Evolutionary conservation across 1,140 invertebrate genomes (phyloP), one percentile per base, ranked within the genome.

Genomic region (Drosophila kanapiae): DNA sequence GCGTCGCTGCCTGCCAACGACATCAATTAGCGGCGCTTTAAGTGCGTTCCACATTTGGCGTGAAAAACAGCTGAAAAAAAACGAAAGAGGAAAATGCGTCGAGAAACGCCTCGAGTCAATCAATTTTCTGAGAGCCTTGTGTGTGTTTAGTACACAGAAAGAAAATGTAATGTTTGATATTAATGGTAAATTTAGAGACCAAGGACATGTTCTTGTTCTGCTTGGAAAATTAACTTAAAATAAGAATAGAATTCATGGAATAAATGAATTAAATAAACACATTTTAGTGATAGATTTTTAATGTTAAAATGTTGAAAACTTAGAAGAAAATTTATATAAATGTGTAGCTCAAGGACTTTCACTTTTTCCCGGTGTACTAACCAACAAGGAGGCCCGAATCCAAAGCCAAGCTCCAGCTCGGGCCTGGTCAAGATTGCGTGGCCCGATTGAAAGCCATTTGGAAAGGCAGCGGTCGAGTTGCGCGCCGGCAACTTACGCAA

Each of bases 71-170:
- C 68, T 72, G 63, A 83, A 78, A 84, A 75, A 27, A 48, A 14
- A 4, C 18, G 71, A 61, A 53, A 47, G 48, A 67, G 45, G 59
- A 69, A 79, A 82, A 84, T 88, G 84, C 84, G 84, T 88, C 87
- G 80, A 64, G 77, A 88, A 88, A 84, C 84, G 84, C 84, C 84
- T 84, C 80, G 54, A 88, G 84, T 90, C 84, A 88, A 88, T 90
- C 84, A 90, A 90, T 87, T 84, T 87, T 64, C 60, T 16, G 16
- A 35, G 16, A 61, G 56, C 57, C 29, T 40, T 16, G 47, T 27
- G 5, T 23, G 38, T 61, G 37, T 18, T 6, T n/a, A 13, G 7
- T 18, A 31, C 67, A 70, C 62, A 14, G 38, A 23, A 35, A 54
- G n/a, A 43, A 37, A 37, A 8, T 18, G 3, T 18, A 5, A 5